These are phyloP conservation scores for Stenoptilia bipunctidactyla DNA, from an alignment of 2,888 invertebrate species.

Conservation along the genomic window DNA sequence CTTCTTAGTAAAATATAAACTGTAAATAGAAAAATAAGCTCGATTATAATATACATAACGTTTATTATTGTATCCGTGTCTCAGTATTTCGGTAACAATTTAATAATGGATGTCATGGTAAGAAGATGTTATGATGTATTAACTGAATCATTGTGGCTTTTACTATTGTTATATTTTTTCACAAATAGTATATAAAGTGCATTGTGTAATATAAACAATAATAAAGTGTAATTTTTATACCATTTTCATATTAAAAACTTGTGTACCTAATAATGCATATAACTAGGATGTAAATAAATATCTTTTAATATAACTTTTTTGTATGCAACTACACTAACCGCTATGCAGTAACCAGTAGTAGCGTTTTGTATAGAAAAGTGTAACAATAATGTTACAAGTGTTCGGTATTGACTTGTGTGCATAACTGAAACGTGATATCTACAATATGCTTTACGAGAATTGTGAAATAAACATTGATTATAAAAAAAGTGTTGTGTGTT, in stretches of 20 bases:
- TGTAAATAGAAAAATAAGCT: neutral
- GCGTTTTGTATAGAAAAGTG: slow-evolving; percentile 59
- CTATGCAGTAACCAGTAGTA: slow-evolving; percentile 47
- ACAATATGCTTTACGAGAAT: slow-evolving; percentile 69
- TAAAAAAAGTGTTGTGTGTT: slow-evolving; percentile 20
- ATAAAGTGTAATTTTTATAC: slow-evolving; percentile 71
- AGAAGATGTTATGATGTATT: slow-evolving; percentile 26
- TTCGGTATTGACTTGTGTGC: slow-evolving; percentile 65
- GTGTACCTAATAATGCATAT: slow-evolving; percentile 58
- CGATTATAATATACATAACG: neutral
- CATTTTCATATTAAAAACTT: slow-evolving; percentile 67
- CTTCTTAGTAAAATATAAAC: neutral
- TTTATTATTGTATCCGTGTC: too few species aligned
- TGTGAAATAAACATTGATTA: slow-evolving; percentile 67
- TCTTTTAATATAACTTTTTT: slow-evolving; percentile 63
- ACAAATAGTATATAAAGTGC: slow-evolving; percentile 55
- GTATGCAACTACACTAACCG: slow-evolving; percentile 63
- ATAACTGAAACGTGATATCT: slow-evolving; percentile 70
- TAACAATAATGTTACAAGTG: slow-evolving; percentile 46
- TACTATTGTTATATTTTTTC: slow-evolving; percentile 68
- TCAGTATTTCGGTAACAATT: neutral
- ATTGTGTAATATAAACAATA: slow-evolving; percentile 62
- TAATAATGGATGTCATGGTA: slow-evolving; percentile 4
- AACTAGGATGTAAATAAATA: slow-evolving; percentile 59
- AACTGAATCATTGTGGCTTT: slow-evolving; percentile 56